Evolutionary conservation across 2,888 invertebrate genomes (phyloP).

Genomic region (Schizaphis graminum): DNA sequence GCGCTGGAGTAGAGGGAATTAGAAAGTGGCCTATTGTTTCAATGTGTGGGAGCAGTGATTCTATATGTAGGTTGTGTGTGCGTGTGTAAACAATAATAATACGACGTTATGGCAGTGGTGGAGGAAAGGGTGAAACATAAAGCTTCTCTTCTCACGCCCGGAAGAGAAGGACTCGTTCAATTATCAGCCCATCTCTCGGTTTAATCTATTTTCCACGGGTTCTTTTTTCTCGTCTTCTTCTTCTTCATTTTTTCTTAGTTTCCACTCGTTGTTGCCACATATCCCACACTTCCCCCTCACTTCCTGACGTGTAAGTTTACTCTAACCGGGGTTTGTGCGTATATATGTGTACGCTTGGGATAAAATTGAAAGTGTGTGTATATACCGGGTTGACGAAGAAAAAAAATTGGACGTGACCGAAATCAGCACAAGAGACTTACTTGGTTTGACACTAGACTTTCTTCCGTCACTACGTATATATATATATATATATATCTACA

Average conservation of each 20-base stretch:
- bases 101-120: background rate
- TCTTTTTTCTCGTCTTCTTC: constrained; percentile 15
- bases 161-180: constrained; percentile 53
- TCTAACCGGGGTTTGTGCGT: background rate
- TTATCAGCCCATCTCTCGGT: constrained; percentile 58
- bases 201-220: constrained; percentile 61
- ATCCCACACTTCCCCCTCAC: background rate
- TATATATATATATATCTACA: background rate
- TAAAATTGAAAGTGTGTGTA: constrained; percentile 47
- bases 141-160: constrained; percentile 61
- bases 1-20: background rate
- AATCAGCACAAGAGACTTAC: constrained; percentile 57
- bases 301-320: background rate
- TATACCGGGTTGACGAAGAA: background rate
- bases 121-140: constrained; percentile 18
- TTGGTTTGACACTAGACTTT: constrained; percentile 21
- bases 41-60: constrained; percentile 58
- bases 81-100: constrained; percentile 46
- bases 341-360: background rate
- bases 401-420: constrained; percentile 59
- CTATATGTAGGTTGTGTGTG: background rate
- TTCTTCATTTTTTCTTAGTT: background rate
- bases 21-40: constrained; percentile 63
- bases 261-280: background rate
- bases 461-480: background rate